Conservation (phyloP, 1,140 invertebrate genomes). For the Ctenoplectra terminalis region DNA sequence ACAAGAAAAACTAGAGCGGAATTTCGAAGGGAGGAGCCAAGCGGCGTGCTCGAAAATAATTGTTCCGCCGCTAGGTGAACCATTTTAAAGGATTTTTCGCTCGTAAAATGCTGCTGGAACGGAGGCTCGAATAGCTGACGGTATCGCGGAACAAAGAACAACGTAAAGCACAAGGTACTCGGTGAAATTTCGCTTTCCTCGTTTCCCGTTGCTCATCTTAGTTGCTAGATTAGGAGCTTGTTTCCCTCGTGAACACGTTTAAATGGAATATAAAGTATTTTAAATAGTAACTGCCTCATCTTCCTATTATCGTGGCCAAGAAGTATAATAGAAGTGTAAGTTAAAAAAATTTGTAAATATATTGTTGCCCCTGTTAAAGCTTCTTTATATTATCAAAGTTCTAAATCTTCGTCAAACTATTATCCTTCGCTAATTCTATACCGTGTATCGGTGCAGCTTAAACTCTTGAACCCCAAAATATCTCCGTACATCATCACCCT, state of each 20-base stretch:
- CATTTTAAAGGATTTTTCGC: constrained; percentile 36
- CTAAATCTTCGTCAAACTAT: no score
- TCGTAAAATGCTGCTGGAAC: background rate
- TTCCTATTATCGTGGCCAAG: background rate
- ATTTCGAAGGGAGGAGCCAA: constrained; percentile 11
- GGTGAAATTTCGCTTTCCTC: background rate
- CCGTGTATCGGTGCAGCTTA: no score
- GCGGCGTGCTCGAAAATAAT: constrained; percentile 26
- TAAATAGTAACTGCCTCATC: background rate
- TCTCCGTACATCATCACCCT: no score
- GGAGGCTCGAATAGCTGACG: background rate
- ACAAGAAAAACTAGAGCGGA: background rate
- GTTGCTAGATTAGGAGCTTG: background rate
- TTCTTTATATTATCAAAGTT: no score
- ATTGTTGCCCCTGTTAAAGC: no score
- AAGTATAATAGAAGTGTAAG: no score
- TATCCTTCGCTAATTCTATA: no score
- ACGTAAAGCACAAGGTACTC: background rate
- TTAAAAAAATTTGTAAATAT: no score
- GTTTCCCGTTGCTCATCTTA: background rate
- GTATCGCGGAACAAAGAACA: constrained; percentile 11
- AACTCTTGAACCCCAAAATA: no score
- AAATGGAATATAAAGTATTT: background rate
- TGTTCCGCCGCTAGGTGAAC: background rate
- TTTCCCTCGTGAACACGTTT: background rate